Base-by-base conservation (phyloP, 2,888 invertebrate genomes). In the Drosophila prostipennis region DNA sequence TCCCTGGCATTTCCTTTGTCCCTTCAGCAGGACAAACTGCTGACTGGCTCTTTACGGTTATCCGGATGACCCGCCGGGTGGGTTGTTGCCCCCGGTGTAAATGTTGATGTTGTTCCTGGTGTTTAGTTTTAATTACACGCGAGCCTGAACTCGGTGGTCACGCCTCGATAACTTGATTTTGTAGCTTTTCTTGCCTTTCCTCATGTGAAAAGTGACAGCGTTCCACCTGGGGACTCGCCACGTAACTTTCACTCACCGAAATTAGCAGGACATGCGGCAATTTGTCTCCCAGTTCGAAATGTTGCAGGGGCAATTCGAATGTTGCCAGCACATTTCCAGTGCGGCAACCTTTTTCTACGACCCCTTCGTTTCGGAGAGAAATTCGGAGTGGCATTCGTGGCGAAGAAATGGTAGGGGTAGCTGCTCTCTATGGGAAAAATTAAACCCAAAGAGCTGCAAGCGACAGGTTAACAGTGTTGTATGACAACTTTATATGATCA, bases 41-140 rank as follows among this genome's bases (percentile, higher is more conserved):
- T 78, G 86, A 79, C 76, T 72, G 70, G 65, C 61, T 71, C 64
- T 58, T 72, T 56, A 72, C 70, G 65, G 76, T 74, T 64, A 76
- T 74, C 77, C 49, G 72, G 64, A 63, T 68, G 72, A 71, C 61
- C 69, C n/a, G 51, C 49, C 49, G 54, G 63, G 16, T 36, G 52
- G 55, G 32, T 43, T 19, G 6, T 11, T 19, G 49, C 45, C 34
- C 29, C 48, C 10, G 34, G 32, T 49, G 61, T 14, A 19, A 29
- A 39, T 52, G 36, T 53, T 51, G 64, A 8, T 49, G 51, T 53
- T 52, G 61, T 68, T 54, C 65, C 49, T 74, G 63, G 72, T 81
- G 81, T 87, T 82, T 82, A 78, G 82, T 87, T 82, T 82, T 87
- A 87, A 87, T 81, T 81, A 87, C 87, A 84, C 81, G 81, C 87